phyloP scores from a whole-genome alignment of 2,888 invertebrate genomes.

The Dolomedes plantarius region DNA sequence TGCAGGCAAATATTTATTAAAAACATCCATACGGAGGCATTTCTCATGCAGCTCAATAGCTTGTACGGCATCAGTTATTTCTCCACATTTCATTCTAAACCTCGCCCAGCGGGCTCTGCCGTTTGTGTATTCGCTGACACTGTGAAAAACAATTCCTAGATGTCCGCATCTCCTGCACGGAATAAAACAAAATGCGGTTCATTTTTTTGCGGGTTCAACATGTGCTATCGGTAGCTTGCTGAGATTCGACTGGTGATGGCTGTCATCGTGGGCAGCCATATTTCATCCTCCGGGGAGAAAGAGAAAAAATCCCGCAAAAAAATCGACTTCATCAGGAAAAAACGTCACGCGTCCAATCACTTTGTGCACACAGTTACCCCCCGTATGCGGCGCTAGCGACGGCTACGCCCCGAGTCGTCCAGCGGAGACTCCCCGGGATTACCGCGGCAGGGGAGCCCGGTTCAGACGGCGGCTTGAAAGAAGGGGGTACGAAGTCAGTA shows the following conservation, averaged over 20 bases:
- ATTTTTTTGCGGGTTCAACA: neutral
- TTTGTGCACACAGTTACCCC: neutral
- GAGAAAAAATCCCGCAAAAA: neutral
- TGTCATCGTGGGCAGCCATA: neutral
- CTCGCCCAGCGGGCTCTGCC: too few relatives aligned
- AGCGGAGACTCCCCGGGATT: neutral
- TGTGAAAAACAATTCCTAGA: neutral
- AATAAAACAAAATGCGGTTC: neutral
- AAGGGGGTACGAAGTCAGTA: neutral
- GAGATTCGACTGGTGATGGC: neutral
- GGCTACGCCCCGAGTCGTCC: neutral
- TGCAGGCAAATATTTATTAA: too few relatives aligned
- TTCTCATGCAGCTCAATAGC: too few relatives aligned
- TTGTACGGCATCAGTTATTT: too few relatives aligned
- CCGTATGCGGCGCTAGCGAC: neutral
- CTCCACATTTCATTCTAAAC: too few relatives aligned
- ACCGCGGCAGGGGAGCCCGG: neutral
- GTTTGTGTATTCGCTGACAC: neutral
- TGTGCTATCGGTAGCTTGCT: neutral
- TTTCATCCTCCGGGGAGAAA: neutral
- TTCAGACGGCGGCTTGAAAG: neutral
- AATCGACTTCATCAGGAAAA: conserved; percentile 5
- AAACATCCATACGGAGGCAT: too few relatives aligned
- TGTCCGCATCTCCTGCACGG: neutral
- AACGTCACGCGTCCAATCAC: neutral